Base-by-base conservation (phyloP, 2,113 vertebrate species). In the Dromaius novaehollandiae region DNA sequence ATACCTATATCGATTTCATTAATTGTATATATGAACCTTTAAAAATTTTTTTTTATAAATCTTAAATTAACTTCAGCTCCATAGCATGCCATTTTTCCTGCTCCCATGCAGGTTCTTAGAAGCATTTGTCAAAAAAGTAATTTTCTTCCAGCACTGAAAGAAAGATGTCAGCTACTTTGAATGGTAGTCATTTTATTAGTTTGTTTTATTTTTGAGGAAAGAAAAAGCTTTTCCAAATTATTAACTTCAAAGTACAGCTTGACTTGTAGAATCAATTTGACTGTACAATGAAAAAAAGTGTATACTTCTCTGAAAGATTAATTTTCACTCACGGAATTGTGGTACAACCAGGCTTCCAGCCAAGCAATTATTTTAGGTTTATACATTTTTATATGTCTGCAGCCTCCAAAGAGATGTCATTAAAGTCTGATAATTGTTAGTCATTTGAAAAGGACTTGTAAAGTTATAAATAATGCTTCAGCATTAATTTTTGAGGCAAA, bases 311-410 rank as follows among this genome's bases (percentile, higher is more conserved):
- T 91, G 36, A 76, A 93, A 95, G 89, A 89, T 88, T 93, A 66
- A 56, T 94, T 91, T 93, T 94, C 34, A 42, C 65, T 94, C 24
- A 22, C 15, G 86, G 55, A 79, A 56, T 22, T 80, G 34, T 66
- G 58, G 53, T 93, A 84, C 78, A 88, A 71, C 75, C 36, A 83
- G 82, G 55, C 77, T 93, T 86, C 17, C 44, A 88, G 85, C 79
- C 89, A 93, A 90, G 82, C 61, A 34, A n/a, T 90, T 95, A 66
- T 78, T 95, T 95, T 86, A 71, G 50, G 30, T 60, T 93, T 95
- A 38, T 82, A 74, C 0, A 0, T 88, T 74, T 48, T 86, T 76
- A 17, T 74, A 74, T 90, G 53, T 73, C 48, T 24, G 10, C 73
- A 78, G 34, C 83, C 76, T 97, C 73, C 30, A 66, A 91, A 93